These are phyloP conservation scores for Drosophila bocqueti DNA, from an alignment of 1,140 invertebrate genomes.

Conservation along the genomic window DNA sequence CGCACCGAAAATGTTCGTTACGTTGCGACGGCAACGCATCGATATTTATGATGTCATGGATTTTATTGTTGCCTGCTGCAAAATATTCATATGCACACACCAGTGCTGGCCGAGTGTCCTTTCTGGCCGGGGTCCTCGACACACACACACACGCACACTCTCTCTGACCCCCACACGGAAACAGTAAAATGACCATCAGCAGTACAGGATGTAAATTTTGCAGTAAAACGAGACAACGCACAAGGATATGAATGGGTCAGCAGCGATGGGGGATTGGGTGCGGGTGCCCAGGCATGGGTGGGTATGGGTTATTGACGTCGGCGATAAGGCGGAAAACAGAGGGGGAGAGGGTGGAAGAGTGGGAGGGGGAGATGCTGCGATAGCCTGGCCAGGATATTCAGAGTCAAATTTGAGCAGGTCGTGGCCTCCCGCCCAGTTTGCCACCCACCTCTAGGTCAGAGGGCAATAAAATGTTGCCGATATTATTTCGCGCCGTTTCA, in stretches of 20 bases:
- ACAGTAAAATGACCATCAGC: constrained; percentile 84
- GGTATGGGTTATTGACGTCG: constrained; percentile 70
- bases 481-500: constrained; percentile 73
- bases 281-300: not conserved
- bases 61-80: constrained; percentile 83
- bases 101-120: constrained; percentile 25
- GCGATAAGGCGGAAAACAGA: constrained; percentile 68
- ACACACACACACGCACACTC: no score
- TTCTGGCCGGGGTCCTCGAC: constrained; percentile 12
- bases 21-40: constrained; percentile 74
- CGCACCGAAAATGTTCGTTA: constrained; percentile 78
- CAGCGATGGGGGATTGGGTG: constrained; percentile 1
- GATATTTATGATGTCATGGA: constrained; percentile 84
- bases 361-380: constrained; percentile 50
- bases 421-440: constrained; percentile 12
- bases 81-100: constrained; percentile 79
- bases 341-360: not conserved
- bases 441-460: constrained; percentile 64
- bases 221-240: constrained; percentile 78
- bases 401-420: constrained; percentile 77
- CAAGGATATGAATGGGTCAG: constrained; percentile 53
- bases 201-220: constrained; percentile 83
- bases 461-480: constrained; percentile 83
- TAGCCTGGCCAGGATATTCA: constrained; percentile 63
- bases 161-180: constrained; percentile 53